These are phyloP conservation scores for Ariopsis seemanni DNA, from an alignment of 2,113 vertebrate genomes.

Conservation along the genomic window DNA sequence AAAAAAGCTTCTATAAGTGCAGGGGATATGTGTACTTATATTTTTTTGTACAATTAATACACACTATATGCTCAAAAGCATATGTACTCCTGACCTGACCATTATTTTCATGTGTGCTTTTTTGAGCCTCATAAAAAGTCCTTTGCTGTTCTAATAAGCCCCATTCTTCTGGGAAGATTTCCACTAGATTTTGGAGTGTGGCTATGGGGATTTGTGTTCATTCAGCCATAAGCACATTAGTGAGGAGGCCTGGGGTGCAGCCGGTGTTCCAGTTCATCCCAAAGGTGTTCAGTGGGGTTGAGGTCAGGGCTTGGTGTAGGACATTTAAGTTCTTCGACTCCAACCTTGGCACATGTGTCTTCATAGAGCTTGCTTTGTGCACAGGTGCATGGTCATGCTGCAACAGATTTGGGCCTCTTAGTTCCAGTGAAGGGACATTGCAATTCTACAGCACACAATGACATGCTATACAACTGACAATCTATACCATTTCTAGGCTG, in stretches of 20 bases:
- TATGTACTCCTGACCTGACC: background rate
- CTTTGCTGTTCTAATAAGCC: too few relatives aligned
- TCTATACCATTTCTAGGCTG: too few relatives aligned
- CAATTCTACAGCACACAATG: too few relatives aligned
- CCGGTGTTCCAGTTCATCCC: too few relatives aligned
- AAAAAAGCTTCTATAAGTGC: background rate
- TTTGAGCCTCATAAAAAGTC: too few relatives aligned
- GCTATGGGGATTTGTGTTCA: too few relatives aligned
- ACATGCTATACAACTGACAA: too few relatives aligned
- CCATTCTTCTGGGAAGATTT: background rate
- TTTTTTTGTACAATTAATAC: background rate
- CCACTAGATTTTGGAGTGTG: background rate
- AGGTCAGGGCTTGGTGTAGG: background rate
- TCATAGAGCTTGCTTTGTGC: background rate
- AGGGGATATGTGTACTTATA: background rate
- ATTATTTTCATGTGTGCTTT: background rate
- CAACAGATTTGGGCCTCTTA: too few relatives aligned
- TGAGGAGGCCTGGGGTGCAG: background rate
- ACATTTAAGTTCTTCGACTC: background rate
- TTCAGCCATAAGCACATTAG: background rate
- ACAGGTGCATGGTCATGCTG: background rate
- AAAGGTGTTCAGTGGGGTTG: background rate
- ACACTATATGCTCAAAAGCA: background rate
- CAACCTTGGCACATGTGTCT: background rate
- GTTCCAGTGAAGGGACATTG: too few relatives aligned